Percentiles rank a stretch among this genome's conserved stretches.
Conservation (phyloP, 2,113 vertebrate species). For the Ailurus styani region DNA sequence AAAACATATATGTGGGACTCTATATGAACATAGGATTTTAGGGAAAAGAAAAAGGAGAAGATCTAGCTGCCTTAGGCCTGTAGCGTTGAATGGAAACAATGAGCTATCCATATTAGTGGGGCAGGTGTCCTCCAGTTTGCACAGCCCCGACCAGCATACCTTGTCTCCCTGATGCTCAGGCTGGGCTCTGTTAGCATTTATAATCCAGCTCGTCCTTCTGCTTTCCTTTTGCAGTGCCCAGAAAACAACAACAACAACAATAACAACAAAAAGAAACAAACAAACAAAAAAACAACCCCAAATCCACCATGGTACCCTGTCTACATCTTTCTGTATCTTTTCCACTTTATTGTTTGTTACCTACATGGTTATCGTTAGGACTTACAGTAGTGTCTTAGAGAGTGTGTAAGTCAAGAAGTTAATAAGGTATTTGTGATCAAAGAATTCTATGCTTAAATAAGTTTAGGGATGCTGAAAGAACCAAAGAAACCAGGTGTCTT, state of each 20-base stretch:
- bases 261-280: not conserved
- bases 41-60: not conserved
- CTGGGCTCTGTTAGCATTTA: not conserved
- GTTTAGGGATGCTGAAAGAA: not conserved
- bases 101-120: not conserved
- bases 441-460: not conserved
- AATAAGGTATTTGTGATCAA: not conserved
- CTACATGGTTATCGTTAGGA: not conserved
- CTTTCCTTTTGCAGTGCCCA: not conserved
- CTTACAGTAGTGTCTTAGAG: not conserved
- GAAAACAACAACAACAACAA: too few species aligned
- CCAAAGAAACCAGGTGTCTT: not conserved
- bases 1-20: not conserved
- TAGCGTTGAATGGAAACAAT: not conserved
- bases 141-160: fast-evolving
- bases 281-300: not conserved
- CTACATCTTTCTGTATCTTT: not conserved
- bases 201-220: not conserved
- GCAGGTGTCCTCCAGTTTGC: fast-evolving
- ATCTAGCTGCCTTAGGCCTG: too few species aligned
- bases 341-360: not conserved
- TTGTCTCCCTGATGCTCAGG: not conserved
- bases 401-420: not conserved
- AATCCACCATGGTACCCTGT: not conserved
- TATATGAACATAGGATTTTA: not conserved